These are phyloP conservation scores for Tetramorium simillimum DNA, from an alignment of 1,140 invertebrate genomes.

Conservation along the genomic window DNA sequence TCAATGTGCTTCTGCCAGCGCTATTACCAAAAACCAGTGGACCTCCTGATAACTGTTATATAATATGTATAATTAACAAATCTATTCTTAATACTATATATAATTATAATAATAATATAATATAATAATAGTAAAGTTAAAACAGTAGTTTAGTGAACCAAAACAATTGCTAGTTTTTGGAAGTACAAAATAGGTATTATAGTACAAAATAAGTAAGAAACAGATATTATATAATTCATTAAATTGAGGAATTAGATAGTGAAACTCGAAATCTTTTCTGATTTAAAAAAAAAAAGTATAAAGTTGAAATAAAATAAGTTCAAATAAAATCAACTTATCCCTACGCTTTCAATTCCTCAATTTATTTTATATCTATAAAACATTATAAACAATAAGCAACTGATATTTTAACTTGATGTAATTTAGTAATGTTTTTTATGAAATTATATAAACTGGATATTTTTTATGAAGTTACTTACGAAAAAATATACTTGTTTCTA, in stretches of 20 bases:
- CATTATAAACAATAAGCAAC: not conserved
- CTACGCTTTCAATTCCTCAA: not conserved
- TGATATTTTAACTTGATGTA: not conserved
- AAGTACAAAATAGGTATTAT: not conserved
- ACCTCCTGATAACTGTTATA: no score
- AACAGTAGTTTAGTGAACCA: no score
- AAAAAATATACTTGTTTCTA: slow-evolving; percentile 44
- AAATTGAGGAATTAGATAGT: slow-evolving; percentile 27
- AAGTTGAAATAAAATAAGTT: not conserved
- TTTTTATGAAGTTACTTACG: slow-evolving; percentile 22
- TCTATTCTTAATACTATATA: no score
- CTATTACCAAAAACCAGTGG: no score
- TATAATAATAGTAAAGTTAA: no score
- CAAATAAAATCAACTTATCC: not conserved
- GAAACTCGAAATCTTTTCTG: not conserved
- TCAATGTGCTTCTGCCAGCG: no score
- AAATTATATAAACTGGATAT: not conserved
- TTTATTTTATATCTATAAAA: slow-evolving; percentile 12
- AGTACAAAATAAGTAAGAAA: no score
- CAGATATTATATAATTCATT: not conserved
- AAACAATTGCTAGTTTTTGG: slow-evolving; percentile 9
- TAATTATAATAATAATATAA: no score
- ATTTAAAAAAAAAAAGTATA: not conserved
- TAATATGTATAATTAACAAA: no score
- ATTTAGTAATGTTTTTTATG: slow-evolving; percentile 20